A percentile compares a stretch with the other conserved stretches of the same genome.
Conservation (phyloP, 2,113 vertebrate genomes). For the Dendropsophus ebraccatus region DNA sequence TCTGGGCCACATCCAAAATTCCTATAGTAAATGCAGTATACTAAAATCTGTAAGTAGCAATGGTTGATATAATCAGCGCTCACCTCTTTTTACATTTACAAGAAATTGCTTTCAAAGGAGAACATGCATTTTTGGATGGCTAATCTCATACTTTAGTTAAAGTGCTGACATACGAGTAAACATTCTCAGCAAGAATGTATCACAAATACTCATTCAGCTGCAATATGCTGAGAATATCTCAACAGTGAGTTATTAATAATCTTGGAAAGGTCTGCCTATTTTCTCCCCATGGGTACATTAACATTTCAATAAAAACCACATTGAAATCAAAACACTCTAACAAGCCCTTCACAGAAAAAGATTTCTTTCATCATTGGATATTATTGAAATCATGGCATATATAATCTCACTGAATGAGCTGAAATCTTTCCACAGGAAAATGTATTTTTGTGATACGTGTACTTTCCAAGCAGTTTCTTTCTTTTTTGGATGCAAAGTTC, state of each 20-base stretch:
- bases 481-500: too few species aligned
- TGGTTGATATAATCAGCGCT: not conserved
- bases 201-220: conserved; percentile 6
- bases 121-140: not conserved
- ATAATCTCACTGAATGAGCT: not conserved
- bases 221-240: conserved; percentile 17
- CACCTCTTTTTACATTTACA: not conserved
- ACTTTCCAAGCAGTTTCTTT: not conserved
- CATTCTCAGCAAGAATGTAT: conserved; percentile 10
- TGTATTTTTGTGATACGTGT: not conserved
- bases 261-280: conserved; percentile 41
- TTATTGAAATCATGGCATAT: conserved; percentile 16
- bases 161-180: not conserved
- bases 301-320: conserved; percentile 35
- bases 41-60: not conserved
- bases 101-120: not conserved
- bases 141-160: not conserved
- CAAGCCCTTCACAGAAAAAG: conserved; percentile 18
- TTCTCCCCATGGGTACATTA: conserved; percentile 47
- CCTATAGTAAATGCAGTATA: not conserved
- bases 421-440: not conserved
- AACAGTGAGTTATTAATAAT: conserved; percentile 35
- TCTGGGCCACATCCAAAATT: not conserved
- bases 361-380: conserved; percentile 22
- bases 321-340: not conserved